Percentiles rank a stretch among this genome's conserved stretches.
Evolutionary conservation across 1,140 invertebrate species (phyloP).

Genomic region (Listronotus bonariensis): DNA sequence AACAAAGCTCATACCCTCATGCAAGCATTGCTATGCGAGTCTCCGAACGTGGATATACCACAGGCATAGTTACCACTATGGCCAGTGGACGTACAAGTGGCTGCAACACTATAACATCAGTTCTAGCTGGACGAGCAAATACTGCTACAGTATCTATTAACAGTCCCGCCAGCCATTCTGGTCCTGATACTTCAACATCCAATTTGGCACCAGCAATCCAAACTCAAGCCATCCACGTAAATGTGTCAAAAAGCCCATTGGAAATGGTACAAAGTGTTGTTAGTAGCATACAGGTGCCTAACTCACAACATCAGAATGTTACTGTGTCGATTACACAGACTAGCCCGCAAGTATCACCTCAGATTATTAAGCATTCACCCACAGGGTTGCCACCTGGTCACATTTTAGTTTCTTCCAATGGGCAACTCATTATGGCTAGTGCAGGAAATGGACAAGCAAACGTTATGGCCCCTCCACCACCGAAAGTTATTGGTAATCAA

Average conservation of each 20-base stretch:
- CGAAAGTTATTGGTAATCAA: conserved; percentile 62
- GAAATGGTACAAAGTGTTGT: conserved; percentile 83
- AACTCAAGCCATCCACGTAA: conserved; percentile 44
- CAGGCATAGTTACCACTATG: conserved; percentile 68
- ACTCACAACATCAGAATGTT: conserved; percentile 48
- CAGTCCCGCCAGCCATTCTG: conserved; percentile 60
- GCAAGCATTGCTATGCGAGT: conserved; percentile 22
- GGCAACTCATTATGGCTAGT: conserved; percentile 72
- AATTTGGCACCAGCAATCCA: conserved; percentile 56
- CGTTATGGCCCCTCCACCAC: conserved; percentile 70
- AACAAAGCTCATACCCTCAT: conserved; percentile 26
- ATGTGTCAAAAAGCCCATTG: conserved; percentile 69
- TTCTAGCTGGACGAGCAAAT: conserved; percentile 73
- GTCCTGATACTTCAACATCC: conserved; percentile 58
- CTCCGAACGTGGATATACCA: conserved; percentile 9
- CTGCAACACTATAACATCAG: conserved; percentile 77
- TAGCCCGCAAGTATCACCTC: conserved; percentile 49
- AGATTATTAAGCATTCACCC: conserved; percentile 57
- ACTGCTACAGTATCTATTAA: conserved; percentile 75
- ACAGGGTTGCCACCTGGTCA: conserved; percentile 66
- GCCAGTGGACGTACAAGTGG: conserved; percentile 70
- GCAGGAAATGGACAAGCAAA: conserved; percentile 57
- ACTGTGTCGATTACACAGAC: conserved; percentile 35
- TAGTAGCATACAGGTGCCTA: conserved; percentile 72
- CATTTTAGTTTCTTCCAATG: conserved; percentile 74